These are phyloP conservation scores for Argyrosomus japonicus DNA, from an alignment of 2,113 vertebrate species.

Conservation along the genomic window DNA sequence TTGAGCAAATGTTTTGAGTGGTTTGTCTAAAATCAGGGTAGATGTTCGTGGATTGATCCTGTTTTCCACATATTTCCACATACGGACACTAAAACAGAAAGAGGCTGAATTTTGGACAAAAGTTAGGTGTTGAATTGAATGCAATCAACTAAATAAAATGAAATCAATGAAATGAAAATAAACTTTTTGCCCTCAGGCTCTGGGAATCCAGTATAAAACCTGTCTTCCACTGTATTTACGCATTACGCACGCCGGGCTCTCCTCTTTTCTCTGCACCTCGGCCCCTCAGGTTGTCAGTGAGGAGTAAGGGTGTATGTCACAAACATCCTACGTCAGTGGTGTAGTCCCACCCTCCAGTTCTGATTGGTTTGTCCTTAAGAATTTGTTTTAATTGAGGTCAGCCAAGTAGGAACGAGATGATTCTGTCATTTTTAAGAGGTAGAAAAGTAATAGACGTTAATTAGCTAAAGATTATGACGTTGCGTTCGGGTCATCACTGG, in stretches of 20 bases:
- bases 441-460: not conserved
- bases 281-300: not conserved
- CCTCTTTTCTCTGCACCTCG: not conserved
- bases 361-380: not conserved
- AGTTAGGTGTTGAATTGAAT: not conserved
- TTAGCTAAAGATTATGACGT: not conserved
- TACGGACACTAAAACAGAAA: not conserved
- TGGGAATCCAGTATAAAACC: not conserved
- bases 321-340: not conserved
- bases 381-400: not conserved
- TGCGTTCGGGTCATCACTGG: not conserved
- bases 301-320: not conserved
- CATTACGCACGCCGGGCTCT: conserved; percentile 1
- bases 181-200: not conserved
- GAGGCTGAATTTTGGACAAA: not conserved
- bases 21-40: not conserved
- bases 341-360: not conserved
- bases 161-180: not conserved
- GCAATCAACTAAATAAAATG: not conserved
- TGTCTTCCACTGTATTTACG: not conserved
- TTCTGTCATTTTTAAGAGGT: not conserved
- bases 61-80: not conserved
- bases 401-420: not conserved
- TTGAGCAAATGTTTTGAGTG: not conserved
- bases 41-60: not conserved